These are phyloP conservation scores for Leucozona laternaria DNA, from an alignment of 2,888 invertebrate genomes.

Conservation along the genomic window DNA sequence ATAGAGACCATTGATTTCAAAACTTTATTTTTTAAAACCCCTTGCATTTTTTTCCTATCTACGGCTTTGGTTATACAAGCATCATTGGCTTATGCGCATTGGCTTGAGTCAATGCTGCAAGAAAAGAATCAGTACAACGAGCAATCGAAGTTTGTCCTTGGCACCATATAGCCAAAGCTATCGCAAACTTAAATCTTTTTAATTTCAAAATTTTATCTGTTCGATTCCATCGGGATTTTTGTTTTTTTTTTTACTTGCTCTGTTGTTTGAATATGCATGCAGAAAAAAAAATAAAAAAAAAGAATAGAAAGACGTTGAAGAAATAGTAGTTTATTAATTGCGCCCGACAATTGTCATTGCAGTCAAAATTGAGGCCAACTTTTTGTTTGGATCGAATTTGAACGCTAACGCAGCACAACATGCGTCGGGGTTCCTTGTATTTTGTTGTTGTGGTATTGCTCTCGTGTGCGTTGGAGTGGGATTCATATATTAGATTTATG, in stretches of 20 bases:
- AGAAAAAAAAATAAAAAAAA: constrained; percentile 17
- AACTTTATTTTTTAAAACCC: too few relatives aligned
- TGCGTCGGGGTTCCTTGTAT: constrained; percentile 41
- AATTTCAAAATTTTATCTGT: constrained; percentile 59
- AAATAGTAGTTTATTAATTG: constrained; percentile 51
- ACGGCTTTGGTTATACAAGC: background rate
- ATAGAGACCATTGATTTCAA: too few relatives aligned
- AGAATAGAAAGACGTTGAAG: constrained; percentile 5
- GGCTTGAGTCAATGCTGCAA: constrained; percentile 6
- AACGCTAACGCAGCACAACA: constrained; percentile 39
- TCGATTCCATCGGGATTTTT: constrained; percentile 49
- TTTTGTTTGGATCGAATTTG: constrained; percentile 36
- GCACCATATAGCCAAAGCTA: constrained; percentile 45
- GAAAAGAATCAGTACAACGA: constrained; percentile 51
- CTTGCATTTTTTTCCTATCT: background rate
- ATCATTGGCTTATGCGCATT: constrained; percentile 4
- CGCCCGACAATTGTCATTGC: constrained; percentile 62
- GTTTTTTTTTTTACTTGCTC: too few relatives aligned
- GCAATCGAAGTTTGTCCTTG: constrained; percentile 56
- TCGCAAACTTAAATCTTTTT: constrained; percentile 50
- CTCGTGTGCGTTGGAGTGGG: constrained; percentile 39
- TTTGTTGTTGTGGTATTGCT: background rate
- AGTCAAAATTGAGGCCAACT: constrained; percentile 56
- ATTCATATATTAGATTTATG: constrained; percentile 47
- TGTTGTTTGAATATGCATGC: constrained; percentile 24